These are phyloP conservation scores for Petaurus breviceps DNA, from an alignment of 2,113 vertebrate species.

Conservation along the genomic window DNA sequence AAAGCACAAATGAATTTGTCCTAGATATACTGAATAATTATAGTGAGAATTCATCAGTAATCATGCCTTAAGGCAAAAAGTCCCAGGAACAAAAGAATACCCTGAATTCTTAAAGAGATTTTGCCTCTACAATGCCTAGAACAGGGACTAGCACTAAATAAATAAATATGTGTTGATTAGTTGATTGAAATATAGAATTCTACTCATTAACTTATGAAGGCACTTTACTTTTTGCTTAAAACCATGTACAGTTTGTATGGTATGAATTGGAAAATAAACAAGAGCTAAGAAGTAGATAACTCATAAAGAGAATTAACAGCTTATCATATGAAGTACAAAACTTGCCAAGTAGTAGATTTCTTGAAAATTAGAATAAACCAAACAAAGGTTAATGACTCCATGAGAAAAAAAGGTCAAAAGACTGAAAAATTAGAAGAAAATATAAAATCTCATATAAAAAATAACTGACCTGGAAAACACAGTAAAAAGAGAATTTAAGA, in stretches of 20 bases:
- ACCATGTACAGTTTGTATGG: neutral
- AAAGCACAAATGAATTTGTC: neutral
- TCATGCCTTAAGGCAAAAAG: neutral
- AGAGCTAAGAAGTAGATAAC: neutral
- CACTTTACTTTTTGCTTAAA: neutral
- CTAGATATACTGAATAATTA: neutral
- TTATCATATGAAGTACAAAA: neutral
- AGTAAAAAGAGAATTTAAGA: neutral
- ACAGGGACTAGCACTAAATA: neutral
- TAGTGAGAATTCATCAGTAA: no score
- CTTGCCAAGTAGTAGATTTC: neutral
- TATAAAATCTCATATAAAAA: neutral
- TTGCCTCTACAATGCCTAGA: neutral
- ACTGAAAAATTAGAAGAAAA: neutral
- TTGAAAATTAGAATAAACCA: neutral
- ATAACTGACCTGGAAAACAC: neutral
- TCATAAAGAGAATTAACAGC: no score
- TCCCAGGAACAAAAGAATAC: neutral
- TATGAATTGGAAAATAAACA: neutral
- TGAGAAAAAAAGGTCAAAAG: neutral
- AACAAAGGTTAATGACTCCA: neutral
- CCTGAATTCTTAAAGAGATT: neutral
- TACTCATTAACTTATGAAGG: neutral
- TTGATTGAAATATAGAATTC: neutral
- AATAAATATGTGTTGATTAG: neutral